These are phyloP conservation scores for Origma solitaria DNA, from an alignment of 2,113 vertebrate genomes.

Conservation along the genomic window DNA sequence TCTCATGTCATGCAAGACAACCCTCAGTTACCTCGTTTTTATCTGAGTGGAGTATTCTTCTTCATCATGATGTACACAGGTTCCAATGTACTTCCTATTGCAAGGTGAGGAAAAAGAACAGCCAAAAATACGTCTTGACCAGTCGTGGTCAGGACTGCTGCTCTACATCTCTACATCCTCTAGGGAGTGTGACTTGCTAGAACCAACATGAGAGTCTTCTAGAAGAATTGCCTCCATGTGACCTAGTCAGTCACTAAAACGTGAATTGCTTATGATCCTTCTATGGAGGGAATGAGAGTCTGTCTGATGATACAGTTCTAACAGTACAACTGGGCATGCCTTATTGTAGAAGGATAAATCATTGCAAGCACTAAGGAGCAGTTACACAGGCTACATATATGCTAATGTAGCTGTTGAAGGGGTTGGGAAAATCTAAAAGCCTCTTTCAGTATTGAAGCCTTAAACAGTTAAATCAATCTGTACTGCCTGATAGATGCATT, in stretches of 20 bases:
- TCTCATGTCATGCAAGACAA: conserved; percentile 96
- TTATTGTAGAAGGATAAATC: neutral
- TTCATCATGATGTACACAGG: conserved; percentile 99
- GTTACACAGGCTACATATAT: neutral
- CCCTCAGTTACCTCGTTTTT: conserved; percentile 94
- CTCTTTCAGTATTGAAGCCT: neutral
- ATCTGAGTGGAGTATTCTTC: conserved; percentile 95
- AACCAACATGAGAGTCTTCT: neutral
- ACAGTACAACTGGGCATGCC: neutral
- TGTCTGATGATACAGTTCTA: neutral
- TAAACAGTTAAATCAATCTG: neutral
- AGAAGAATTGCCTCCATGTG: rapidly evolving
- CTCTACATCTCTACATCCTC: neutral
- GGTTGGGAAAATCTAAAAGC: neutral
- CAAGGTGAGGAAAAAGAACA: conserved; percentile 78
- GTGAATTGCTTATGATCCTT: neutral
- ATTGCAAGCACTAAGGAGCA: neutral
- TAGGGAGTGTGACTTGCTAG: neutral
- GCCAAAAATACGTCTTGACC: neutral
- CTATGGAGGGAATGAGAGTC: neutral
- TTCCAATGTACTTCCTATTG: conserved; percentile 96
- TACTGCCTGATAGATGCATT: neutral
- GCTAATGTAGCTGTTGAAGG: neutral
- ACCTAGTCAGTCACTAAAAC: neutral
- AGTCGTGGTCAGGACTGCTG: neutral